Evolutionary conservation across 2,113 vertebrate species (phyloP).

Genomic region (Lasiurus cinereus): DNA sequence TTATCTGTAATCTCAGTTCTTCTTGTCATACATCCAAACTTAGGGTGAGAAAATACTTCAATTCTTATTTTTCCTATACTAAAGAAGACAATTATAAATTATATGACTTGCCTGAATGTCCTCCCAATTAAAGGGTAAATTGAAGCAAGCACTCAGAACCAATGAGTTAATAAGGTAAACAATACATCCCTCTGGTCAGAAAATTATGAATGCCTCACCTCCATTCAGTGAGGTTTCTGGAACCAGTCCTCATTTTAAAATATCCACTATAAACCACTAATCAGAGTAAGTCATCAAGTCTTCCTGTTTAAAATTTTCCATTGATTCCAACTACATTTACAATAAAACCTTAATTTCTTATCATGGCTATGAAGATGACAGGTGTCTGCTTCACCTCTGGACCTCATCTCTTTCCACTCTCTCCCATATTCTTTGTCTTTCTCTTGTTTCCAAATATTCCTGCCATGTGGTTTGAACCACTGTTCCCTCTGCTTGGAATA

Average conservation of each 20-base stretch:
- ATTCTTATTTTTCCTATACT: constrained; percentile 7
- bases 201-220: neutral
- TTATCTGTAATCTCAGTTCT: neutral
- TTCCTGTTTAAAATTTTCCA: neutral
- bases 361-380: neutral
- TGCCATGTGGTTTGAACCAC: neutral
- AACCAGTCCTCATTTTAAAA: neutral
- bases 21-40: neutral
- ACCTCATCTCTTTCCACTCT: neutral
- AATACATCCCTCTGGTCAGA: neutral
- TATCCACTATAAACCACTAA: neutral
- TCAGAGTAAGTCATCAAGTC: neutral
- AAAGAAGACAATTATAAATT: constrained; percentile 11
- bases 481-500: neutral
- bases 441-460: neutral
- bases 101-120: neutral
- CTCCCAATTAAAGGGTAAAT: neutral
- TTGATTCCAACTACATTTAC: neutral
- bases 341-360: constrained; percentile 22
- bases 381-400: neutral
- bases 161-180: neutral
- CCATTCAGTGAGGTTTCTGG: neutral
- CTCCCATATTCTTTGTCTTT: neutral
- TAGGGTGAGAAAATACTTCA: neutral
- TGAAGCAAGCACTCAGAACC: constrained; percentile 44